Evolutionary conservation across 1,140 invertebrate species (phyloP).

Genomic region (Trinorchestia longiramus): DNA sequence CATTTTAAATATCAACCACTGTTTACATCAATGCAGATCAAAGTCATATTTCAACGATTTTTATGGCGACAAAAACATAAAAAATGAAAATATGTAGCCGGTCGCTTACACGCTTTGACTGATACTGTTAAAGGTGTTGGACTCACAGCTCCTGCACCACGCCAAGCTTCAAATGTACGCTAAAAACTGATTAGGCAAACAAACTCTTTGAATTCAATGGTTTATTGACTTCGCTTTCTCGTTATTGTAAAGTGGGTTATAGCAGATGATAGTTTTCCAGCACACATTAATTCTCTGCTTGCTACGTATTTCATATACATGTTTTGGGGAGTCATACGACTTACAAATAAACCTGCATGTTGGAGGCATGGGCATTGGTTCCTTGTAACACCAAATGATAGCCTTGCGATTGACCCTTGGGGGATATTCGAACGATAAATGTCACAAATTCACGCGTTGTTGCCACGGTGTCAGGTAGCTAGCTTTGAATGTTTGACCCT

Average conservation of each 20-base stretch:
- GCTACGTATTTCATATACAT: background rate
- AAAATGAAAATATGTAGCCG: background rate
- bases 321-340: background rate
- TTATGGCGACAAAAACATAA: background rate
- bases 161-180: background rate
- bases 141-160: background rate
- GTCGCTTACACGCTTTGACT: background rate
- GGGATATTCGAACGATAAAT: too few relatives aligned
- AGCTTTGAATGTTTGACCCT: too few relatives aligned
- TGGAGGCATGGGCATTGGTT: too few relatives aligned
- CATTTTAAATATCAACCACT: background rate
- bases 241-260: too few relatives aligned
- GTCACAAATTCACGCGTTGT: too few relatives aligned
- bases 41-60: background rate
- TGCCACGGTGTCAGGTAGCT: too few relatives aligned
- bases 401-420: too few relatives aligned
- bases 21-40: background rate
- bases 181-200: background rate
- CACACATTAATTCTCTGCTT: background rate
- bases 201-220: background rate
- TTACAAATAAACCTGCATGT: background rate
- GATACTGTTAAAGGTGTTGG: background rate
- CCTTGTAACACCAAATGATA: too few relatives aligned
- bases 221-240: background rate
- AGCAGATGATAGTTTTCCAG: background rate